Evolutionary conservation across 2,888 invertebrate genomes (phyloP).

Genomic region (Podotricha telesiphe): DNA sequence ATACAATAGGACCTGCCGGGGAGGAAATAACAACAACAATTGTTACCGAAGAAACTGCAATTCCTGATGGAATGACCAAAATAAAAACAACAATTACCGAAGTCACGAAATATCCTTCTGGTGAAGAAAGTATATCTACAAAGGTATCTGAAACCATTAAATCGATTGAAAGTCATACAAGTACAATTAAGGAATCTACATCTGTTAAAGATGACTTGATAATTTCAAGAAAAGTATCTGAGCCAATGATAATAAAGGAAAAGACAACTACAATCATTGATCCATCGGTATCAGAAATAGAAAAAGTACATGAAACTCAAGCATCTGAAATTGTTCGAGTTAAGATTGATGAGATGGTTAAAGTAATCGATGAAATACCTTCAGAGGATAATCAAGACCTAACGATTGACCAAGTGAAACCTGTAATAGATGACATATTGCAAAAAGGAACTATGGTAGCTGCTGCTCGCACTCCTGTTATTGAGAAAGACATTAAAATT

Average conservation of each 20-base stretch:
- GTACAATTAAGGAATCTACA: constrained; percentile 26
- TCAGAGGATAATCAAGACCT: constrained; percentile 59
- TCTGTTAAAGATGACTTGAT: constrained; percentile 25
- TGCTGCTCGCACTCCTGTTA: constrained; percentile 65
- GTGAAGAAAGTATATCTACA: constrained; percentile 43
- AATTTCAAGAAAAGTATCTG: constrained; percentile 16
- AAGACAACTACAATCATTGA: not conserved
- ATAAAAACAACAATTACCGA: constrained; percentile 43
- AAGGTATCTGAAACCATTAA: constrained; percentile 44
- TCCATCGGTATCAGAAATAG: not conserved
- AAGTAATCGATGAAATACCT: not conserved
- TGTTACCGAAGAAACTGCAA: constrained; percentile 38
- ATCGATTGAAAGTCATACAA: constrained; percentile 38
- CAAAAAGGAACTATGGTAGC: constrained; percentile 72
- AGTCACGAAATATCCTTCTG: constrained; percentile 44
- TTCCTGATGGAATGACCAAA: constrained; percentile 44
- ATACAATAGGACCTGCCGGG: constrained; percentile 35
- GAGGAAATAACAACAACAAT: constrained; percentile 44
- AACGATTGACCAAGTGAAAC: constrained; percentile 73
- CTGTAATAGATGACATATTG: constrained; percentile 74
- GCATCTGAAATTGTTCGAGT: not conserved
- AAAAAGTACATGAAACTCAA: not conserved
- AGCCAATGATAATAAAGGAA: constrained; percentile 14
- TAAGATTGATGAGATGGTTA: constrained; percentile 7
- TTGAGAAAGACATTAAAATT: constrained; percentile 70